Evolutionary conservation across 2,113 vertebrate species (phyloP).

Genomic region (Phodopus roborovskii): DNA sequence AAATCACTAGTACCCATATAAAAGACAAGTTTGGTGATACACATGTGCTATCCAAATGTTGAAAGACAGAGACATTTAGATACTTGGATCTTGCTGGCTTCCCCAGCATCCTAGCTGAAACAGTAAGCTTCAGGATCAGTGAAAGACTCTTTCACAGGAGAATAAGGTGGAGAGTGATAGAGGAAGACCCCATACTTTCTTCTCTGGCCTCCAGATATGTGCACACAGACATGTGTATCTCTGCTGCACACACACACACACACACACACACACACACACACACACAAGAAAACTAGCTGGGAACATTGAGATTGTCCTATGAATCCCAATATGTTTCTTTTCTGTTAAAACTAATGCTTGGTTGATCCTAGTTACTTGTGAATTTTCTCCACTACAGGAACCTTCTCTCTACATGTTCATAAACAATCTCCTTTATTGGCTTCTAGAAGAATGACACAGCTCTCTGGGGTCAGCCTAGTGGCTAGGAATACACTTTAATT

Average conservation of each 20-base stretch:
- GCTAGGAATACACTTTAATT: neutral
- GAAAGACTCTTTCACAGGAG: neutral
- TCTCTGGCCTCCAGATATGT: neutral
- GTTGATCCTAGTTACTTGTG: neutral
- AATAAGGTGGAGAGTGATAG: neutral
- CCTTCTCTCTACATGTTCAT: neutral
- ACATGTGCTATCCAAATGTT: neutral
- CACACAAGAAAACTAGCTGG: neutral
- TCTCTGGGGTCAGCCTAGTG: conserved; percentile 14
- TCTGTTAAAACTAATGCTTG: conserved; percentile 19
- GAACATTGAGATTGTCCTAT: conserved; percentile 15
- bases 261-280: neutral
- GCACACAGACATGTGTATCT: neutral
- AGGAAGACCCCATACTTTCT: neutral
- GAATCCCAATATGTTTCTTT: neutral
- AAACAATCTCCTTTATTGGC: neutral
- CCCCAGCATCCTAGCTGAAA: neutral
- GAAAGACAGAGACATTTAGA: neutral
- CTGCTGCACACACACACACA: neutral
- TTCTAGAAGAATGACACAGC: neutral
- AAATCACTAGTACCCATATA: neutral
- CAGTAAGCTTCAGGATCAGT: neutral
- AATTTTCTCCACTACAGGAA: conserved; percentile 8
- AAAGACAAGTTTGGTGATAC: neutral
- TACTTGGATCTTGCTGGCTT: neutral